Evolutionary conservation across 1,140 invertebrate genomes (phyloP).

Genomic region (Hesperophylax magnus): DNA sequence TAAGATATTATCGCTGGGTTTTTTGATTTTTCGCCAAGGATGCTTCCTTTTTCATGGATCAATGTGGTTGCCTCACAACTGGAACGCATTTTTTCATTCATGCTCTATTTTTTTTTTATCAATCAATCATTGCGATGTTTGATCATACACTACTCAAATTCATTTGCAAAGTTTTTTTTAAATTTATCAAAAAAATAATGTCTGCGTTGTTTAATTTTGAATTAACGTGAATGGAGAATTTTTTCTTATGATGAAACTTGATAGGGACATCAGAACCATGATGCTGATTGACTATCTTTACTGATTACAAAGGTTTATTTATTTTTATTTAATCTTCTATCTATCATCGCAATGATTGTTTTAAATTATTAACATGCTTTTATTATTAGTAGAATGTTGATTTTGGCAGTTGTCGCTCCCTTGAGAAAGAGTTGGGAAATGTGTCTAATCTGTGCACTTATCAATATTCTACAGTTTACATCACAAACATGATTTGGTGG

Average conservation of each 20-base stretch:
- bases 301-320: not conserved
- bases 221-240: not conserved
- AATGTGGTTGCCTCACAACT: conserved; percentile 9
- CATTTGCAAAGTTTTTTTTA: no score
- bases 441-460: no score
- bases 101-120: conserved; percentile 7
- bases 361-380: conserved; percentile 2
- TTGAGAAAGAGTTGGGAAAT: no score
- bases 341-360: conserved; percentile 3
- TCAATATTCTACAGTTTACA: no score
- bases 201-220: no score
- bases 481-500: no score
- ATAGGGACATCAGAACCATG: conserved; percentile 24
- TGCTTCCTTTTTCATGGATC: conserved; percentile 18
- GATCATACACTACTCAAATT: not conserved
- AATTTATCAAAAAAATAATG: no score
- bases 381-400: not conserved
- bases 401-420: not conserved
- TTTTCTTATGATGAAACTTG: conserved; percentile 1
- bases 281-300: conserved; percentile 9
- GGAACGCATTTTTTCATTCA: conserved; percentile 10
- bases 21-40: conserved; percentile 7
- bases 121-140: conserved; percentile 22
- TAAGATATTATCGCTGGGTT: conserved; percentile 53
- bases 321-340: not conserved